These are phyloP conservation scores for Paralvinella palmiformis DNA, from an alignment of 1,140 invertebrate genomes.

Conservation along the genomic window DNA sequence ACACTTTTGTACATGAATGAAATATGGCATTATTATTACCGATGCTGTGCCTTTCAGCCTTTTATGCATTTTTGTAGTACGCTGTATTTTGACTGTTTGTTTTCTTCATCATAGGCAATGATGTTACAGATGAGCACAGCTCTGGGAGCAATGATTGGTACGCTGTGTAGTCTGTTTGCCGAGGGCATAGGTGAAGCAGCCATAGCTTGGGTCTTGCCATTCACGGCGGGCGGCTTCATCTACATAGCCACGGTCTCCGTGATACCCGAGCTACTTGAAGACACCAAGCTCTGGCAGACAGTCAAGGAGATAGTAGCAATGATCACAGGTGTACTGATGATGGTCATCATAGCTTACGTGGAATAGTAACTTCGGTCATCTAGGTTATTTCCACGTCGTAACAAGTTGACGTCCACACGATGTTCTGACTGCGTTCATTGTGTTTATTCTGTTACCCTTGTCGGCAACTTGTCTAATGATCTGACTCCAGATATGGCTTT, in stretches of 20 bases:
- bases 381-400: too few species aligned
- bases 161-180: slow-evolving; percentile 74
- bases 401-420: too few species aligned
- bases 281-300: slow-evolving; percentile 77
- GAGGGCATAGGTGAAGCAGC: slow-evolving; percentile 62
- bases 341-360: slow-evolving; percentile 82
- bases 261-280: slow-evolving; percentile 81
- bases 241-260: slow-evolving; percentile 94
- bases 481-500: too few species aligned
- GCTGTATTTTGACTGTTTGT: too few species aligned
- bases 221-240: slow-evolving; percentile 96
- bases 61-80: too few species aligned
- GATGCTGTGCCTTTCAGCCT: too few species aligned
- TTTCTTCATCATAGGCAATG: slow-evolving; percentile 66
- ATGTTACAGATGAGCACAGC: slow-evolving; percentile 86
- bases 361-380: too few species aligned
- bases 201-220: slow-evolving; percentile 81
- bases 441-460: too few species aligned
- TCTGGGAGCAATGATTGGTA: slow-evolving; percentile 86
- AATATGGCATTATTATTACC: background rate
- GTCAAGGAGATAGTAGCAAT: slow-evolving; percentile 79
- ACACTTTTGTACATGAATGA: background rate
- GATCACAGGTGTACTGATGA: slow-evolving; percentile 80
- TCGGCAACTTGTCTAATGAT: too few species aligned
- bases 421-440: too few species aligned